These are phyloP conservation scores for Talpa occidentalis DNA, from an alignment of 2,113 vertebrate genomes.

Conservation along the genomic window DNA sequence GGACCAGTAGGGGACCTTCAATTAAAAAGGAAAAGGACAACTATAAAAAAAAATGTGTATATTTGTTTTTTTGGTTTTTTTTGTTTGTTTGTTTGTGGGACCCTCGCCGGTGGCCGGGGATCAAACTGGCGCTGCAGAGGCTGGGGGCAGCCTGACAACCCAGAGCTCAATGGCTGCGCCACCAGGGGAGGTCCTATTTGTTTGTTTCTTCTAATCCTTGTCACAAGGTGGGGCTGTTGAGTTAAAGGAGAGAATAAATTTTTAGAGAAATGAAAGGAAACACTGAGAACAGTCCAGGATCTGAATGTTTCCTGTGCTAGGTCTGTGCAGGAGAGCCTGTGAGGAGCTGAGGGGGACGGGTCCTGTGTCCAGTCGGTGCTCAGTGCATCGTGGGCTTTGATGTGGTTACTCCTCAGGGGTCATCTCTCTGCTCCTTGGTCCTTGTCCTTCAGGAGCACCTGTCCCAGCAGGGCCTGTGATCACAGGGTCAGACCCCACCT, in stretches of 20 bases:
- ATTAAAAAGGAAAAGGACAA: conserved; percentile 74
- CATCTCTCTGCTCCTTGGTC: neutral
- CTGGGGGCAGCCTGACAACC: too few species aligned
- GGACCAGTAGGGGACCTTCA: conserved; percentile 78
- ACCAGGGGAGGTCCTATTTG: too few species aligned
- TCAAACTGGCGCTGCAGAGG: too few species aligned
- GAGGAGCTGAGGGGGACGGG: too few species aligned
- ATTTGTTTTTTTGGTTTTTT: too few species aligned
- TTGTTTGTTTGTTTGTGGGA: too few species aligned
- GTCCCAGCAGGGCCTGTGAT: neutral
- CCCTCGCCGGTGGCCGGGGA: too few species aligned
- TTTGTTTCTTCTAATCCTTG: neutral
- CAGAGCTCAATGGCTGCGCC: too few species aligned
- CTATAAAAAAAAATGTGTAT: conserved; percentile 52
- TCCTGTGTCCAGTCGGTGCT: neutral
- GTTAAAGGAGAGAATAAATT: neutral
- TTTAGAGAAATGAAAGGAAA: neutral
- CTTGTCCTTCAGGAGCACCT: neutral
- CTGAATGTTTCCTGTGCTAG: neutral
- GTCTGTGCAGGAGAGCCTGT: neutral
- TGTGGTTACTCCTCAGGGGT: neutral
- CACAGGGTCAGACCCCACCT: too few species aligned
- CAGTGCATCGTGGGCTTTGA: neutral
- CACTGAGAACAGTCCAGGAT: neutral
- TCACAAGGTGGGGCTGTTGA: fast-evolving